Evolutionary conservation across 2,113 vertebrate genomes (phyloP).

Genomic region (Miniopterus natalensis): DNA sequence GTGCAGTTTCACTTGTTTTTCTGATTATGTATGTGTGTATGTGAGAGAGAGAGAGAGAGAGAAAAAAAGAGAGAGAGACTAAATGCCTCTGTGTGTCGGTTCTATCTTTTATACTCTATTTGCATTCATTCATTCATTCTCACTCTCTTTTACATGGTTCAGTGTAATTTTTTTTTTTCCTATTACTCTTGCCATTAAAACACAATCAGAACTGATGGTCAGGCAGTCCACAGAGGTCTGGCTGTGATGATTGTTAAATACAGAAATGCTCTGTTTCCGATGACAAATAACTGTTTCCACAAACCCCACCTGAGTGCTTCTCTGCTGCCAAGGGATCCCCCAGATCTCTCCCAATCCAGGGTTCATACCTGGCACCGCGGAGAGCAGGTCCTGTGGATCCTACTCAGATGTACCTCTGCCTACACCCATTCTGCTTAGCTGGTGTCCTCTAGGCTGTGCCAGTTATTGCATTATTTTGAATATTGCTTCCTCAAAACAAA

Average conservation of each 20-base stretch:
- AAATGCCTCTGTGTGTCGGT: background rate
- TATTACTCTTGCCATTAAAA: background rate
- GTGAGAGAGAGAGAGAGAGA: background rate
- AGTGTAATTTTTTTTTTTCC: background rate
- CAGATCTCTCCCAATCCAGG: background rate
- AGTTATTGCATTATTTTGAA: background rate
- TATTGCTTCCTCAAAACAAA: background rate
- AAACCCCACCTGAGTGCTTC: background rate
- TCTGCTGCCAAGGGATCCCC: background rate
- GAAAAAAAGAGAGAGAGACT: background rate
- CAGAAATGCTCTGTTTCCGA: background rate
- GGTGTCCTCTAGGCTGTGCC: background rate
- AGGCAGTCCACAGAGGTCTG: background rate
- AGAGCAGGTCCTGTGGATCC: no score
- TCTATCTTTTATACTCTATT: background rate
- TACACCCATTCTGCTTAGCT: background rate
- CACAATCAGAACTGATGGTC: background rate
- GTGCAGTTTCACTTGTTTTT: background rate
- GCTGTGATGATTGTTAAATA: background rate
- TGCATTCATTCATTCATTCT: constrained; percentile 29
- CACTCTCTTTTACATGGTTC: background rate
- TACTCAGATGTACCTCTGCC: background rate
- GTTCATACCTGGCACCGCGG: no score
- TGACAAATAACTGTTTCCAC: background rate
- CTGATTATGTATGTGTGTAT: background rate